Percentiles rank a stretch among this genome's conserved stretches.
phyloP scores from a whole-genome alignment of 2,888 invertebrate genomes.

The Ochropacha duplaris region DNA sequence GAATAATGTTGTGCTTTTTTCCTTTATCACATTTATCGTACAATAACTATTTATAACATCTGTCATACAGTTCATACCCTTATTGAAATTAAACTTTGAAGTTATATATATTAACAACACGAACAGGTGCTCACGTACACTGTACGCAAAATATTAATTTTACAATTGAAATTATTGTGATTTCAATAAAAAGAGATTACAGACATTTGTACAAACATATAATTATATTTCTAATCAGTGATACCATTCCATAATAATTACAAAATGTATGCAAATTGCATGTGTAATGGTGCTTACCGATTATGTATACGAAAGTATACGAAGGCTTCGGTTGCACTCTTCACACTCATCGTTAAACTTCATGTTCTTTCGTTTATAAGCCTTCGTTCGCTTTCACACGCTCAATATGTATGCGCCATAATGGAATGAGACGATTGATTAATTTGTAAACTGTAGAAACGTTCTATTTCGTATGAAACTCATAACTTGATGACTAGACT shows the following conservation, averaged over 20 bases:
- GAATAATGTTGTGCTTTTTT: constrained; percentile 78
- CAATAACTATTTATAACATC: constrained; percentile 63
- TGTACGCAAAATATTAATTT: constrained; percentile 16
- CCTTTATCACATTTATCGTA: constrained; percentile 77
- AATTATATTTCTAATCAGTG: constrained; percentile 5
- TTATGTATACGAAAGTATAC: too few relatives aligned
- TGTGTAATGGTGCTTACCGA: too few relatives aligned
- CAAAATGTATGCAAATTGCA: constrained; percentile 18
- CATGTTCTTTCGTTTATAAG: too few relatives aligned
- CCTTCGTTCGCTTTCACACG: too few relatives aligned
- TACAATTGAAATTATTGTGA: constrained; percentile 3
- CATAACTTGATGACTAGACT: constrained; percentile 80
- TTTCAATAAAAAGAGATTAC: constrained; percentile 5
- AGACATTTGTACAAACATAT: constrained; percentile 6
- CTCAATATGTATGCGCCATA: too few relatives aligned
- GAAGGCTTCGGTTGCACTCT: too few relatives aligned
- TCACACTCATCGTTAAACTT: too few relatives aligned
- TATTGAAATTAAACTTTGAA: constrained; percentile 55
- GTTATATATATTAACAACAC: constrained; percentile 47
- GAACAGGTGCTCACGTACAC: constrained; percentile 30
- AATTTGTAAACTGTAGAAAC: constrained; percentile 38
- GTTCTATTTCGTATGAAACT: constrained; percentile 63
- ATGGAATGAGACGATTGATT: constrained; percentile 43
- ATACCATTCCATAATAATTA: constrained; percentile 10
- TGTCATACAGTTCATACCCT: constrained; percentile 70